A percentile compares a stretch with the other conserved stretches of the same genome.
Evolutionary conservation across 2,888 invertebrate genomes (phyloP).

Genomic region (Eretmocerus hayati): DNA sequence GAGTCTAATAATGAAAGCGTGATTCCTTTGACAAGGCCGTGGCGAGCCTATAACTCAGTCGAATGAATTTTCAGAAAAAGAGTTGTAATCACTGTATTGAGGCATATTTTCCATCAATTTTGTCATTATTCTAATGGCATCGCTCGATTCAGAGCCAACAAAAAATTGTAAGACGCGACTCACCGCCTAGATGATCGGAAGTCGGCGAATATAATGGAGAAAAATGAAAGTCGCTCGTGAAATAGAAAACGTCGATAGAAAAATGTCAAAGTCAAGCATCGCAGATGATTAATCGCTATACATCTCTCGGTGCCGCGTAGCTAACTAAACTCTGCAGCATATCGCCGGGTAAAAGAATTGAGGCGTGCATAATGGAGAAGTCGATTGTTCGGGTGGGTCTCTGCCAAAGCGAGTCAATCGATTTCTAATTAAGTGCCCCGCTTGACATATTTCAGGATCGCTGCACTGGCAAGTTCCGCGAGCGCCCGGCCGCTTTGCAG

Average conservation of each 20-base stretch:
- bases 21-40: too few species aligned
- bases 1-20: too few species aligned
- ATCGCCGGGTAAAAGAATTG: background rate
- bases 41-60: too few species aligned
- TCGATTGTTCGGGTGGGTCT: background rate
- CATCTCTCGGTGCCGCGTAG: background rate
- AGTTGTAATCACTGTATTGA: too few species aligned
- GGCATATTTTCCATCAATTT: too few species aligned
- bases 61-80: too few species aligned
- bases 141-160: too few species aligned
- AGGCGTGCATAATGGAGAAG: background rate
- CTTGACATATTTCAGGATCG: slow-evolving; percentile 13
- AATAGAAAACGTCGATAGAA: background rate
- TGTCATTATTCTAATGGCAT: too few species aligned
- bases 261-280: background rate
- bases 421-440: slow-evolving; percentile 16
- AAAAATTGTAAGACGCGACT: too few species aligned
- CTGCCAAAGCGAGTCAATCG: slow-evolving; percentile 6
- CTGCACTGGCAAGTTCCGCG: slow-evolving; percentile 2
- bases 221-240: background rate
- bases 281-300: background rate
- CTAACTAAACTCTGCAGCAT: too few species aligned
- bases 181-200: too few species aligned
- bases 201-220: background rate
- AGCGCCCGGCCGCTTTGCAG: background rate